Conservation (phyloP, 2,797 vertebrate species). For the Clarias platycephalus region DNA sequence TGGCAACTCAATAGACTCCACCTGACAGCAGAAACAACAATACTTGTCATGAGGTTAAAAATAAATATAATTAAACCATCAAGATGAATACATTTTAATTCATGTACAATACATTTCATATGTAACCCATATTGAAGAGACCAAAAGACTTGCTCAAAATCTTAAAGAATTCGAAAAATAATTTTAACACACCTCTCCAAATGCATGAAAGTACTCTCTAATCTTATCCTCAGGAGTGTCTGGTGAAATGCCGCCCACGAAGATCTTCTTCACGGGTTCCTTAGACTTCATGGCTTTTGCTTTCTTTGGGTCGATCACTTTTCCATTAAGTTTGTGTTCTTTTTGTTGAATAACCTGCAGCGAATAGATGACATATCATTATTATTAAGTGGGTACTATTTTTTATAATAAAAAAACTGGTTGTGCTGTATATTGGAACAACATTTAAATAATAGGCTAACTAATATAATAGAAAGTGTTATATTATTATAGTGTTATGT, state of each 20-base stretch:
- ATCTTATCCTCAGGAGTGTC: conserved; percentile 98
- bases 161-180: too few species aligned
- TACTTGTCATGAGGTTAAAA: background rate
- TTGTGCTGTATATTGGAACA: background rate
- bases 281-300: conserved; percentile 99
- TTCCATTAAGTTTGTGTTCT: conserved; percentile 97
- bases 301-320: conserved; percentile 98
- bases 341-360: conserved; percentile 92
- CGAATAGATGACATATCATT: background rate
- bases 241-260: conserved; percentile 96
- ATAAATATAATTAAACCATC: conserved; percentile 5
- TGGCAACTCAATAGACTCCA: conserved; percentile 95
- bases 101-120: background rate
- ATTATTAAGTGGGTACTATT: background rate
- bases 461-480: background rate
- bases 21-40: conserved; percentile 67
- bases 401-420: background rate
- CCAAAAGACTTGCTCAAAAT: background rate
- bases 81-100: background rate
- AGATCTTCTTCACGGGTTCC: conserved; percentile 97
- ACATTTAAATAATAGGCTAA: background rate
- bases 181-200: conserved; percentile 85
- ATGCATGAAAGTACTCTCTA: conserved; percentile 92
- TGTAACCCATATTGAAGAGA: background rate
- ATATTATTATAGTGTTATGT: background rate